Evolutionary conservation across 2,888 invertebrate genomes (phyloP).

Genomic region (Dascillus cervinus): DNA sequence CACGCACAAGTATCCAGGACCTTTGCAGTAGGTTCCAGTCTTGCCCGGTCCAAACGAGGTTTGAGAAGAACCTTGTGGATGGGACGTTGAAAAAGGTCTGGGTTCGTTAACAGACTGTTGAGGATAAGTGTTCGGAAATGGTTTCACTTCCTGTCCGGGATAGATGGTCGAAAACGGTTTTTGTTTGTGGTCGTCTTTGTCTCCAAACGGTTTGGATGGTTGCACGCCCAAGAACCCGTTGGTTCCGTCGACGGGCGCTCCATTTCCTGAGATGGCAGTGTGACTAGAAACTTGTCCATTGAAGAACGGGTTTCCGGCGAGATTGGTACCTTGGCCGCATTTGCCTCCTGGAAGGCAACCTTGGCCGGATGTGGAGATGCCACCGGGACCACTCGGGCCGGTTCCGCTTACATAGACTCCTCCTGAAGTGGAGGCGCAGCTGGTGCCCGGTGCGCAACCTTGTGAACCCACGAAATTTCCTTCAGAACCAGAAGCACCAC

Average conservation of each 20-base stretch:
- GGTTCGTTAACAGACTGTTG: slow-evolving; percentile 1
- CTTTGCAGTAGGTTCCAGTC: too few species aligned
- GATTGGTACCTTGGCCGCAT: background rate
- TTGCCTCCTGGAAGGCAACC: too few species aligned
- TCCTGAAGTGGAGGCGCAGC: too few species aligned
- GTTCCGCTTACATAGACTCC: background rate
- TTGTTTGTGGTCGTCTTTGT: slow-evolving; percentile 6
- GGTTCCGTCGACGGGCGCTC: slow-evolving; percentile 29
- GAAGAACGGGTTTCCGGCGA: slow-evolving; percentile 2
- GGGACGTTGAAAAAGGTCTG: too few species aligned
- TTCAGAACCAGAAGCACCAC: too few species aligned
- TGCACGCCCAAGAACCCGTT: slow-evolving; percentile 39
- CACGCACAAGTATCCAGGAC: slow-evolving; percentile 54
- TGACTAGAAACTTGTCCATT: slow-evolving; percentile 3
- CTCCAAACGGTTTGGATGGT: slow-evolving; percentile 27
- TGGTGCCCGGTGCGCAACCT: too few species aligned
- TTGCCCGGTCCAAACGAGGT: too few species aligned
- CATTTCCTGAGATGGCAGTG: slow-evolving; percentile 24
- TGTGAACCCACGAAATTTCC: too few species aligned
- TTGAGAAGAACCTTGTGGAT: slow-evolving; percentile 2
- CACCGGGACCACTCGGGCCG: background rate
- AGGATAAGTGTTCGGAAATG: slow-evolving; percentile 1
- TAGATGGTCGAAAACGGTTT: slow-evolving; percentile 12
- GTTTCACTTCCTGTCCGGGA: slow-evolving; percentile 3
- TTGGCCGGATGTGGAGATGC: background rate